Evolutionary conservation across 2,888 invertebrate species (phyloP).

Genomic region (Scaptomyza tumidula): DNA sequence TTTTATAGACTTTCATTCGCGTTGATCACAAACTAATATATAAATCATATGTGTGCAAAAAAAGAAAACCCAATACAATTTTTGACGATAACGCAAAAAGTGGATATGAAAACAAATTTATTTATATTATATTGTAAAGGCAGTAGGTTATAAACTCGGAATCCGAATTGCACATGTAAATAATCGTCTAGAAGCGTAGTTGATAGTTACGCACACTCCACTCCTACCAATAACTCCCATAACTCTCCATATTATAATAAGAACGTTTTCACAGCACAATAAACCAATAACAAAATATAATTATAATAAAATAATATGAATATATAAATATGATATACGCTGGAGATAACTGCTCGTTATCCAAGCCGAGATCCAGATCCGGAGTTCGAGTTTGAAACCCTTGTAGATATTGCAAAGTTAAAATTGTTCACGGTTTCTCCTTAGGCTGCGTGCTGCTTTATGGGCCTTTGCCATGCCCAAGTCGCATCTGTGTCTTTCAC

Average conservation of each 20-base stretch:
- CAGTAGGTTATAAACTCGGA: slow-evolving; percentile 41
- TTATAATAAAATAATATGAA: slow-evolving; percentile 3
- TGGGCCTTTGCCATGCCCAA: slow-evolving; percentile 19
- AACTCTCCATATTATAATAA: background rate
- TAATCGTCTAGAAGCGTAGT: slow-evolving; percentile 9
- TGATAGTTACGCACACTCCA: slow-evolving; percentile 4
- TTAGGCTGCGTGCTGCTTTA: slow-evolving; percentile 32
- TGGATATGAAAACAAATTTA: slow-evolving; percentile 28
- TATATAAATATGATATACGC: background rate
- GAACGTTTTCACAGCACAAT: slow-evolving; percentile 2
- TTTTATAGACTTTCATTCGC: background rate
- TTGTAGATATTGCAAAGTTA: slow-evolving; percentile 59
- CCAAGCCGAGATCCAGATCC: slow-evolving; percentile 27
- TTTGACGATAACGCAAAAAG: slow-evolving; percentile 32
- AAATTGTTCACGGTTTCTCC: slow-evolving; percentile 63
- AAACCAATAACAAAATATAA: slow-evolving; percentile 3
- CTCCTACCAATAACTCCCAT: background rate
- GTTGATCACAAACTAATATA: slow-evolving; percentile 25
- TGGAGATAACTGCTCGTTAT: slow-evolving; percentile 17
- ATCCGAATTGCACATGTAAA: slow-evolving; percentile 39
- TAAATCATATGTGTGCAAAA: background rate
- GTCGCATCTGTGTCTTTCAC: slow-evolving; percentile 30
- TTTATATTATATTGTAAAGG: slow-evolving; percentile 51
- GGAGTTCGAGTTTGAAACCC: slow-evolving; percentile 41
- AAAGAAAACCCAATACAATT: background rate